phyloP scores from a whole-genome alignment of 1,140 invertebrate genomes.

The Brachionus asplanchnoidis region DNA sequence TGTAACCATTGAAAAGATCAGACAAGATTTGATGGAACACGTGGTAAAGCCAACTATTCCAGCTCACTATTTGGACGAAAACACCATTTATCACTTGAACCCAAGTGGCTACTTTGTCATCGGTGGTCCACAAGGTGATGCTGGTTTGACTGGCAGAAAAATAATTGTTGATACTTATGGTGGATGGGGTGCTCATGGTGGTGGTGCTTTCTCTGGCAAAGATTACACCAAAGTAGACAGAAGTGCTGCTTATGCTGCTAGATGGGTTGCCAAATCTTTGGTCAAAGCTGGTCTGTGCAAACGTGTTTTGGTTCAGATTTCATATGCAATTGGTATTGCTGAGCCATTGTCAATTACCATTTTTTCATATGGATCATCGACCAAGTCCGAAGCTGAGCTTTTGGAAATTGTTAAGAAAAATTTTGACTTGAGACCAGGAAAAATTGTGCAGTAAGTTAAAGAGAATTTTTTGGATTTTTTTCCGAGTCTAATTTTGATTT shows the following conservation, averaged over 20 bases:
- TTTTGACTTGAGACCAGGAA: conserved; percentile 93
- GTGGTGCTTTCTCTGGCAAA: conserved; percentile 91
- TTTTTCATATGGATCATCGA: conserved; percentile 92
- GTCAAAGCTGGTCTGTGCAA: conserved; percentile 82
- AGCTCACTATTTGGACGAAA: conserved; percentile 78
- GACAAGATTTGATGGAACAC: conserved; percentile 79
- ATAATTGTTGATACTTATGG: conserved; percentile 98
- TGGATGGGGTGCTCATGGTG: conserved; percentile 94
- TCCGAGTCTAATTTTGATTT: not conserved
- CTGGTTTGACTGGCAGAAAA: conserved; percentile 89
- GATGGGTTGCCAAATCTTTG: conserved; percentile 91
- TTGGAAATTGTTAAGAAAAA: conserved; percentile 87
- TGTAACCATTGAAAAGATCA: conserved; percentile 75
- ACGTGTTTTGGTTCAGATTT: conserved; percentile 75
- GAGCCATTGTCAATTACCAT: conserved; percentile 93
- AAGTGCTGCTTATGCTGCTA: conserved; percentile 88
- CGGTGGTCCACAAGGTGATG: conserved; percentile 85
- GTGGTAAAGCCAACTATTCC: conserved; percentile 89
- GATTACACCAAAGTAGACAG: conserved; percentile 92
- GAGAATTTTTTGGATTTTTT: not conserved
- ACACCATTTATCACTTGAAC: conserved; percentile 90
- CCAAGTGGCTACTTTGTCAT: conserved; percentile 92
- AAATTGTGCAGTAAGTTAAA: conserved; percentile 76
- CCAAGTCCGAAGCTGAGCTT: conserved; percentile 78
- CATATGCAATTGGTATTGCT: conserved; percentile 91